Evolutionary conservation across 2,113 vertebrate species (phyloP).

Genomic region (Megaceryle torquata): DNA sequence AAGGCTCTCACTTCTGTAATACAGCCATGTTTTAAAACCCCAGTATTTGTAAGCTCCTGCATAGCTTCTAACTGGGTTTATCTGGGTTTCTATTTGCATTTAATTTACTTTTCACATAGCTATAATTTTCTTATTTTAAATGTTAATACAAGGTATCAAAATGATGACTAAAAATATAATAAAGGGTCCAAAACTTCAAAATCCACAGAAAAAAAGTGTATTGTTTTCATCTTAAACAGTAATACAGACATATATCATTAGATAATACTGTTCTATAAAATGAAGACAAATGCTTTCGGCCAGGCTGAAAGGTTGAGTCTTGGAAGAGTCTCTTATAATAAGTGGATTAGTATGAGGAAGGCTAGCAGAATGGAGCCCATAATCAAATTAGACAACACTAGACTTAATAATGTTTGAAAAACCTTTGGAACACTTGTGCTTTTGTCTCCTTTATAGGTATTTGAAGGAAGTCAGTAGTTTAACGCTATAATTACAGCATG

Average conservation of each 20-base stretch:
- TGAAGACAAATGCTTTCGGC: not conserved
- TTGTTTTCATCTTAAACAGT: not conserved
- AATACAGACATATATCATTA: not conserved
- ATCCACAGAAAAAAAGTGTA: not conserved
- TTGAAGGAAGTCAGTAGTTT: conserved; percentile 48
- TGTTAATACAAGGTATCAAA: not conserved
- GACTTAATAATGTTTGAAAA: conserved; percentile 44
- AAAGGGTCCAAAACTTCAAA: not conserved
- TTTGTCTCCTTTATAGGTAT: not conserved
- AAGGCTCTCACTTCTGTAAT: not conserved
- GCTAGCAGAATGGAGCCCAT: not conserved
- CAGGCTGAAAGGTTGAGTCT: not conserved
- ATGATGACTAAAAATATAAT: not conserved
- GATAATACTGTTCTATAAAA: not conserved
- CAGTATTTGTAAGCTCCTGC: not conserved
- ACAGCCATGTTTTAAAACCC: not conserved
- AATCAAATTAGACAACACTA: conserved; percentile 1
- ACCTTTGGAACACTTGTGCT: not conserved
- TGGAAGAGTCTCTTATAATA: not conserved
- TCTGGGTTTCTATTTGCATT: not conserved
- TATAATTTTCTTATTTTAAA: not conserved
- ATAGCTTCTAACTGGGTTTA: not conserved
- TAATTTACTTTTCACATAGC: not conserved
- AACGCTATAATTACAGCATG: conserved; percentile 40
- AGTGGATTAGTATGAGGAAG: not conserved